Percentiles rank a stretch among this genome's conserved stretches.
These are phyloP conservation scores for Tauraco erythrolophus DNA, from an alignment of 2,113 vertebrate species.

Conservation along the genomic window DNA sequence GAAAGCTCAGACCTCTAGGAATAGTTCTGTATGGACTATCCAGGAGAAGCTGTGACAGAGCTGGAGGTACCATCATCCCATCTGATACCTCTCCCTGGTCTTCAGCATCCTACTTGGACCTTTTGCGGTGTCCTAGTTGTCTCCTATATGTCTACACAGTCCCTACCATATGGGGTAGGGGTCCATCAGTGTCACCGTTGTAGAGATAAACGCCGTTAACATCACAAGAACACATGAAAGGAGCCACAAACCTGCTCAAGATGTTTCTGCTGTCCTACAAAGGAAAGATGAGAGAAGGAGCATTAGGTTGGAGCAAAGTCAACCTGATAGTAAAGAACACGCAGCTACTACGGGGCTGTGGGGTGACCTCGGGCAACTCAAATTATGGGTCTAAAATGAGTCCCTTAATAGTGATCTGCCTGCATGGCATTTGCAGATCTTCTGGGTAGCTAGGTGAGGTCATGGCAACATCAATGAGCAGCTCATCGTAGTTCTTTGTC, in stretches of 20 bases:
- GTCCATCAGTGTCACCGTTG: rapidly evolving
- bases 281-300: background rate
- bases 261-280: conserved; percentile 10
- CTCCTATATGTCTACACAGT: background rate
- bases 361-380: background rate
- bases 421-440: no score
- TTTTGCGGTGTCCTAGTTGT: background rate
- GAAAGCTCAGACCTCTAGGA: background rate
- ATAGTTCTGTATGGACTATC: rapidly evolving
- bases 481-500: rapidly evolving
- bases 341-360: background rate
- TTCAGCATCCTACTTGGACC: background rate
- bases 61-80: background rate
- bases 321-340: rapidly evolving
- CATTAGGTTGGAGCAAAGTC: background rate
- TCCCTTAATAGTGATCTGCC: no score
- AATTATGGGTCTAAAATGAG: background rate
- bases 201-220: rapidly evolving
- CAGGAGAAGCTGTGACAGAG: background rate
- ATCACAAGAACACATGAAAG: rapidly evolving
- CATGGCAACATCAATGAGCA: rapidly evolving
- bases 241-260: conserved; percentile 23
- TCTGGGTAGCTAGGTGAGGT: background rate
- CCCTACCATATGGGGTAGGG: rapidly evolving
- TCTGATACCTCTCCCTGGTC: background rate